A percentile compares a stretch with the other conserved stretches of the same genome.
phyloP scores from a whole-genome alignment of 2,797 vertebrate genomes.

The Tapirus indicus region DNA sequence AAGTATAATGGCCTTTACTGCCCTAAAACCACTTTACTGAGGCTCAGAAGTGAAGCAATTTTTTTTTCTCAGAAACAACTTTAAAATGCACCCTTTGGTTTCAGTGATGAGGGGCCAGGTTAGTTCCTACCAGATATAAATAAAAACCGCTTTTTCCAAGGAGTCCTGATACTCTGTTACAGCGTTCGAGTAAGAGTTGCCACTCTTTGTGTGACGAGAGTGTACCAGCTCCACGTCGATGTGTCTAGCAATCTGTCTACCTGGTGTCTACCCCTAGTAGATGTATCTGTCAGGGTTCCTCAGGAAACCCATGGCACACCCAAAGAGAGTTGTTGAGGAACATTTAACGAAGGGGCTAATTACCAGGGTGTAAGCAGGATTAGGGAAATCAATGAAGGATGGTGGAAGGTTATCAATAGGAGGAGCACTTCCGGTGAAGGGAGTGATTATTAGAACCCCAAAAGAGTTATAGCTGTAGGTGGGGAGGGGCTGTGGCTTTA shows the following conservation, averaged over 20 bases:
- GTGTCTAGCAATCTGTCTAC: not conserved
- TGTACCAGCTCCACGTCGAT: fast-evolving
- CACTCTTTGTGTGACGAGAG: not conserved
- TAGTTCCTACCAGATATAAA: not conserved
- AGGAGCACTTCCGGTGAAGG: not conserved
- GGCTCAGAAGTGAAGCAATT: conserved; percentile 16
- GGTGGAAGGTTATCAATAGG: not conserved
- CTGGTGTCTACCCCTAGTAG: not conserved
- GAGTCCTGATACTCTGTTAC: no score
- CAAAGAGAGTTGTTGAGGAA: not conserved
- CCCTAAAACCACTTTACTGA: conserved; percentile 39
- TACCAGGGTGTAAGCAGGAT: not conserved
- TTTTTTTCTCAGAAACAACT: not conserved
- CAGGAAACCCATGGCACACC: no score
- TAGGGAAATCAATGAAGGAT: not conserved
- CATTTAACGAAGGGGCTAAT: not conserved
- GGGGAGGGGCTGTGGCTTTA: no score
- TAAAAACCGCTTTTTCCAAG: not conserved
- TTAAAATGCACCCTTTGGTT: not conserved
- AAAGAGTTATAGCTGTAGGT: not conserved
- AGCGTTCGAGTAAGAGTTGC: not conserved
- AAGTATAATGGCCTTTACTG: not conserved
- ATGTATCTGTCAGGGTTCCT: not conserved
- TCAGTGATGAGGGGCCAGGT: not conserved
- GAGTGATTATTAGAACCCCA: not conserved